phyloP scores from a whole-genome alignment of 35 echinoderm and acorn worm genomes.

The Heliocidaris tuberculata region DNA sequence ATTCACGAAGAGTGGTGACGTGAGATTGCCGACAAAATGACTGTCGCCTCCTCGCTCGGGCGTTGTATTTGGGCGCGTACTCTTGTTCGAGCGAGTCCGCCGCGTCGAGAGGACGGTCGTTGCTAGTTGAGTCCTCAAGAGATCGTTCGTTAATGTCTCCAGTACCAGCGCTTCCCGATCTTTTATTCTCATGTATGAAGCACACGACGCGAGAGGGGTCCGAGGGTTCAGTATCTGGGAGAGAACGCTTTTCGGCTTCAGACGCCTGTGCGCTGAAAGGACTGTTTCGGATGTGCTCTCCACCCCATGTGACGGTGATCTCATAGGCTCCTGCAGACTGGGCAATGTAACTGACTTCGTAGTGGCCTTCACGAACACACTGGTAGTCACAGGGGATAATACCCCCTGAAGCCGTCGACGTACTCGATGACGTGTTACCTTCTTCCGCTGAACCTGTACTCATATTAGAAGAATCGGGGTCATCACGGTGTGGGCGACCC shows the following conservation, averaged over 20 bases:
- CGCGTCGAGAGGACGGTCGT: background rate
- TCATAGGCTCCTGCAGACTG: slow-evolving; percentile 50
- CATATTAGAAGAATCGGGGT: slow-evolving; percentile 22
- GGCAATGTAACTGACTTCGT: slow-evolving; percentile 85
- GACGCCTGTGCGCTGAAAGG: slow-evolving; percentile 70
- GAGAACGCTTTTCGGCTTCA: background rate
- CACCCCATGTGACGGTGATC: slow-evolving; percentile 80
- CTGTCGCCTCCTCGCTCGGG: slow-evolving; percentile 49
- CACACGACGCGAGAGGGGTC: slow-evolving; percentile 64
- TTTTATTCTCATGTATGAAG: slow-evolving; percentile 44
- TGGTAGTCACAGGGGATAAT: slow-evolving; percentile 79
- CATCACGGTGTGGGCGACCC: slow-evolving; percentile 33
- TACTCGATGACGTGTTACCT: background rate
- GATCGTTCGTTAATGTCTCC: slow-evolving; percentile 30
- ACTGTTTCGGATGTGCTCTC: slow-evolving; percentile 88
- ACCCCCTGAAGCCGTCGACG: slow-evolving; percentile 22
- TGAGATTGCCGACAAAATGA: slow-evolving; percentile 68
- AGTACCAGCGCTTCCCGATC: background rate
- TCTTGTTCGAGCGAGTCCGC: background rate
- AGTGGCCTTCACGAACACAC: slow-evolving; percentile 72
- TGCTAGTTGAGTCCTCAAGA: background rate
- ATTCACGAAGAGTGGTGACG: slow-evolving; percentile 52
- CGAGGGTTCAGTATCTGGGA: background rate
- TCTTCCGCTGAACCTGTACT: background rate
- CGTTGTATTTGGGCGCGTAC: background rate